Percentiles rank a stretch among this genome's conserved stretches.
These are phyloP conservation scores for Vireo griseus DNA, from an alignment of 2,797 vertebrate genomes.

Conservation along the genomic window DNA sequence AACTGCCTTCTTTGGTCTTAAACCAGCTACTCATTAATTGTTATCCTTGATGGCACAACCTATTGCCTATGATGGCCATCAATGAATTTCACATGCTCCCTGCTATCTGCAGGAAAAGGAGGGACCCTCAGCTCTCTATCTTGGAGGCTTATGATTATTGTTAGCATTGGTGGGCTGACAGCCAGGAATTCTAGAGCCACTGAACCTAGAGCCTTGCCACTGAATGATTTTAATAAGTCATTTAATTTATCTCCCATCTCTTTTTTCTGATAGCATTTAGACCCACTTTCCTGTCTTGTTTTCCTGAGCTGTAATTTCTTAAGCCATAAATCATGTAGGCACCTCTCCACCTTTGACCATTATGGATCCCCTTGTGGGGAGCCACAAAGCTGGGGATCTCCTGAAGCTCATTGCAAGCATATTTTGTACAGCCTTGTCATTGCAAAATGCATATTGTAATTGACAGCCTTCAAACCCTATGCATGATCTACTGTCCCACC, in stretches of 20 bases:
- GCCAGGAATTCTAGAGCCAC: not conserved
- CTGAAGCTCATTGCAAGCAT: not conserved
- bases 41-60: not conserved
- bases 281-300: not conserved
- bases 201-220: not conserved
- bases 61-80: not conserved
- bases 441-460: not conserved
- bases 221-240: not conserved
- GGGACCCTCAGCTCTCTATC: not conserved
- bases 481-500: not conserved
- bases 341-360: not conserved
- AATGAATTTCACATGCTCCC: fast-evolving
- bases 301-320: not conserved
- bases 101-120: not conserved
- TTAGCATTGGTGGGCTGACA: not conserved
- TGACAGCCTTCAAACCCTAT: not conserved
- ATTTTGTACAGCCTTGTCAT: not conserved
- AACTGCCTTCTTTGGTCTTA: not conserved
- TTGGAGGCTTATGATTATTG: not conserved
- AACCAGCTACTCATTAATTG: fast-evolving
- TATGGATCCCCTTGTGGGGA: not conserved
- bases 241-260: not conserved
- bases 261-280: not conserved
- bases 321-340: fast-evolving
- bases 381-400: not conserved